Conservation (phyloP, 2,113 vertebrate species). For the Erythrocercus mccallii region DNA sequence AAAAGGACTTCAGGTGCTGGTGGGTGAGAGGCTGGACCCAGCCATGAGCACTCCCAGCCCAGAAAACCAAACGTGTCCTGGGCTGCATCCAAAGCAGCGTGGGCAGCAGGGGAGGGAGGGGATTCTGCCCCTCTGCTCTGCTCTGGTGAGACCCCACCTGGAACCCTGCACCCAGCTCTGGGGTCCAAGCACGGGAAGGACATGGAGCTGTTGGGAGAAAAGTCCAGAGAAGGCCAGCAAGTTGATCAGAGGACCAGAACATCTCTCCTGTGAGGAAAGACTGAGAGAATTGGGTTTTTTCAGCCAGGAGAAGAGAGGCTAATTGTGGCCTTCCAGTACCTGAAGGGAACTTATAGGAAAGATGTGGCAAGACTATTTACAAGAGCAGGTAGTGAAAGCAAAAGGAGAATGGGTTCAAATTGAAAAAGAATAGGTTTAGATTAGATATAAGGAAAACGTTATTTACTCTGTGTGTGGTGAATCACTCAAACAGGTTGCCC, state of each 20-base stretch:
- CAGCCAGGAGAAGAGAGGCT: too few relatives aligned
- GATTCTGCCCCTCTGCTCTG: background rate
- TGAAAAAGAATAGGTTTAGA: background rate
- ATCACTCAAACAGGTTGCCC: accelerated
- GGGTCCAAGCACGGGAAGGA: background rate
- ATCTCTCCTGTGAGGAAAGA: background rate
- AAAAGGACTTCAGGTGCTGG: too few relatives aligned
- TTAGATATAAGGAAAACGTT: background rate
- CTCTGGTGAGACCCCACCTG: background rate
- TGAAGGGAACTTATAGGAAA: background rate
- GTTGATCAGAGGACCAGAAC: background rate
- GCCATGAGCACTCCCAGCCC: background rate
- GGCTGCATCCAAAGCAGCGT: background rate
- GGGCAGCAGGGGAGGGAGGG: background rate
- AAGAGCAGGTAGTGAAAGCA: background rate
- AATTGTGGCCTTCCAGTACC: background rate
- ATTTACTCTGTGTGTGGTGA: background rate
- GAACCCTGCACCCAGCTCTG: background rate
- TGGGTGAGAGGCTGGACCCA: background rate
- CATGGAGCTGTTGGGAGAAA: background rate
- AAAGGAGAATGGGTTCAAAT: background rate
- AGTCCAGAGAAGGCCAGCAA: background rate
- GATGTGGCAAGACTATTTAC: background rate
- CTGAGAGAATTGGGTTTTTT: background rate
- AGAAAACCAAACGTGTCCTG: background rate